These are phyloP conservation scores for Lordiphosa collinella DNA, from an alignment of 1,140 invertebrate genomes.

Conservation along the genomic window DNA sequence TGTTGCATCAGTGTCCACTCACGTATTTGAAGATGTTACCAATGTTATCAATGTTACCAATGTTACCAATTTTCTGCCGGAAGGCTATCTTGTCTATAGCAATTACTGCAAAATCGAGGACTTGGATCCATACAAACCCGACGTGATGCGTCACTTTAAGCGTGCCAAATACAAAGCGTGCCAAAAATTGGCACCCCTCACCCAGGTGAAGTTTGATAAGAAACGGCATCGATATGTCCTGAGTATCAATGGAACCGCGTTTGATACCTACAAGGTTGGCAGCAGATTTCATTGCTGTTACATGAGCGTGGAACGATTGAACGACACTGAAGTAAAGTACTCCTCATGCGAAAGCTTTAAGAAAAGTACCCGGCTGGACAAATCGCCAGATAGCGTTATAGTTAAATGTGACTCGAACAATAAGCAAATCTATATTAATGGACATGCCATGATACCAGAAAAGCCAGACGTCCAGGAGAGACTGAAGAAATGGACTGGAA, in stretches of 20 bases:
- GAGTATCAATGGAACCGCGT: slow-evolving; percentile 52
- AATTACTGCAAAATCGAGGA: slow-evolving; percentile 85
- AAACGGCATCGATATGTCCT: slow-evolving; percentile 51
- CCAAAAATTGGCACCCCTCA: slow-evolving; percentile 80
- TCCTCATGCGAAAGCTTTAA: slow-evolving; percentile 77
- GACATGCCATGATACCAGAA: slow-evolving; percentile 66
- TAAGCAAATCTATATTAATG: slow-evolving; percentile 68
- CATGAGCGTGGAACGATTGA: slow-evolving; percentile 79
- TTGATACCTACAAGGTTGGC: slow-evolving; percentile 60
- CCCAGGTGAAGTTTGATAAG: slow-evolving; percentile 74
- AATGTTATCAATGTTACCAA: slow-evolving; percentile 2
- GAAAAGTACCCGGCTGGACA: slow-evolving; percentile 53
- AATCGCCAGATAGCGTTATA: slow-evolving; percentile 80
- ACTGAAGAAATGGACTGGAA: slow-evolving; percentile 33
- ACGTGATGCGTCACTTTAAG: slow-evolving; percentile 83
- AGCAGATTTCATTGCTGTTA: slow-evolving; percentile 81
- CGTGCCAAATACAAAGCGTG: slow-evolving; percentile 83
- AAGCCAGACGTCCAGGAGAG: slow-evolving; percentile 38
- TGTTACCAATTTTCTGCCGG: slow-evolving; percentile 25
- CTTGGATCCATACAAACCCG: slow-evolving; percentile 84
- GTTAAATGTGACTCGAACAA: slow-evolving; percentile 78
- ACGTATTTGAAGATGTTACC: neutral
- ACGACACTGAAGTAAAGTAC: slow-evolving; percentile 41
- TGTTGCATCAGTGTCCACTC: neutral
- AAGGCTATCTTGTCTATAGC: slow-evolving; percentile 85